Conservation (phyloP, 1,140 invertebrate species). For the Lasaia peninsularis region DNA sequence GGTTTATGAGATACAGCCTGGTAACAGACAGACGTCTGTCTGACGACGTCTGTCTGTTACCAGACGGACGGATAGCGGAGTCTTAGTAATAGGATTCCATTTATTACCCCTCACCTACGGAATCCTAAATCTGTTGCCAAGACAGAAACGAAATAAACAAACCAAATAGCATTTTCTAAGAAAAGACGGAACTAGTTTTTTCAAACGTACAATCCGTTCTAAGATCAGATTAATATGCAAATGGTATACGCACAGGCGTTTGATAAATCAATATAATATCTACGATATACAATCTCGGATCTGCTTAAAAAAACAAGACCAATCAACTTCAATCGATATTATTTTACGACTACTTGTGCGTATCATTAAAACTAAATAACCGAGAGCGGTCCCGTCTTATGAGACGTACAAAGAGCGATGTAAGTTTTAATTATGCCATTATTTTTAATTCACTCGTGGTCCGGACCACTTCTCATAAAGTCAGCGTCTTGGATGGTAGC, state of each 20-base stretch:
- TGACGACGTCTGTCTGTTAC: too few relatives aligned
- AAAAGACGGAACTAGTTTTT: too few relatives aligned
- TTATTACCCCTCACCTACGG: too few relatives aligned
- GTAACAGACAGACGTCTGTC: too few relatives aligned
- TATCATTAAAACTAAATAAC: constrained; percentile 12
- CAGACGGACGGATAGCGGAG: too few relatives aligned
- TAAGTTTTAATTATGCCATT: constrained; percentile 71
- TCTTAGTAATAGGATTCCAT: too few relatives aligned
- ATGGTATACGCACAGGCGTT: not conserved
- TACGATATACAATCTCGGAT: not conserved
- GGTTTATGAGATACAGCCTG: too few relatives aligned
- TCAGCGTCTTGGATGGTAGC: constrained; percentile 59
- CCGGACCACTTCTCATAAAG: constrained; percentile 61
- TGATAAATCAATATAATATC: not conserved
- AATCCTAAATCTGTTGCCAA: too few relatives aligned
- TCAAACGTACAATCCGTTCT: not conserved
- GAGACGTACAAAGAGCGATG: constrained; percentile 44
- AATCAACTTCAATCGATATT: constrained; percentile 7
- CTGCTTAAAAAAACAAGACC: not conserved
- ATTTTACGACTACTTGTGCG: constrained; percentile 4
- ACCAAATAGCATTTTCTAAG: too few relatives aligned
- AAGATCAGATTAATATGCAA: not conserved
- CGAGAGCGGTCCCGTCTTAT: constrained; percentile 16
- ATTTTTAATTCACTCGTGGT: constrained; percentile 63
- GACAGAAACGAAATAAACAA: too few relatives aligned